Base-by-base conservation (phyloP, 2,113 vertebrate genomes). In the Pan paniscus region DNA sequence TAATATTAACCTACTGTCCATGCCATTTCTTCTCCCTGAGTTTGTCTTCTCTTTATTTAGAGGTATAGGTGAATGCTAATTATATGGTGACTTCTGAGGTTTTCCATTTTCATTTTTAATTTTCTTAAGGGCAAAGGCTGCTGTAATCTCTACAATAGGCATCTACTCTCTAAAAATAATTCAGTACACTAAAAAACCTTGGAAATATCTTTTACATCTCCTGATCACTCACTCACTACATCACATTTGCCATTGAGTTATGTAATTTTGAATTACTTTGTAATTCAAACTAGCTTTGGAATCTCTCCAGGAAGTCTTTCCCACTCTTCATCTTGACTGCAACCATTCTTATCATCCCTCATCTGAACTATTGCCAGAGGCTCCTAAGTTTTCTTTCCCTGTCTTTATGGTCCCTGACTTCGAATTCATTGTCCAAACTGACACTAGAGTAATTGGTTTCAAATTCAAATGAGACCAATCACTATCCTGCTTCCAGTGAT, bases 71-170 rank as follows among this genome's bases (percentile, higher is more conserved):
- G 43, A 94, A 61, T 95, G 30, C 68, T 96, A 92, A 85, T 96
- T 89, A 86, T 22, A 5, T 82, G 32, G 72, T 92, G 25, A 72
- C 57, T 81, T 97, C 50, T 85, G n/a, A 86, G 67, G 3, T 78
- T 93, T 93, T 90, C n/a, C 5, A 25, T 87, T 95, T 90, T 25
- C 78, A 90, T 59, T 84, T 93, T 95, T 75, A 83, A 61, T 75
- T 96, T 93, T 89, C 83, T 97, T 79, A 83, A 93, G 18, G 55
- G 18, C 35, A 94, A 75, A 75, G 1, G 11, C 30, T 90, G 22
- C 68, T 94, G 25, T 68, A 48, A 73, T 78, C 43, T 93, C 79
- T 80, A 52, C 95, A 89, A 68, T 89, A 93, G 72, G 1, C 17
- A 67, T 23, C 22, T 93, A 55, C 81, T 92, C 6, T 92, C 55